Conservation (phyloP, 2,888 invertebrate species). For the Tyria jacobaeae region DNA sequence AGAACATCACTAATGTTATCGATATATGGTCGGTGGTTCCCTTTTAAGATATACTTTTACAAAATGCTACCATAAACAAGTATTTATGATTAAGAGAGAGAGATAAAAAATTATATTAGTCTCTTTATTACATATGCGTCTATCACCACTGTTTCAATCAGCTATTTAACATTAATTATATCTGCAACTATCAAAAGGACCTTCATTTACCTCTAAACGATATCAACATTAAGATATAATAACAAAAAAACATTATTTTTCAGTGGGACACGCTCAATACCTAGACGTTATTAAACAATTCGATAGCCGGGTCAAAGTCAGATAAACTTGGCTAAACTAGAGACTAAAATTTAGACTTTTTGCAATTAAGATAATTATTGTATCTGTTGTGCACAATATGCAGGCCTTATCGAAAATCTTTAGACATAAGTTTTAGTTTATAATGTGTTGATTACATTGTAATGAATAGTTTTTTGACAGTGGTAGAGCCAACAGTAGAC, state of each 20-base stretch:
- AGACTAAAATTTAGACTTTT: slow-evolving; percentile 70
- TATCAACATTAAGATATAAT: slow-evolving; percentile 21
- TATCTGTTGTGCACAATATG: slow-evolving; percentile 37
- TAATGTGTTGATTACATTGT: neutral
- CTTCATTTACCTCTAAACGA: slow-evolving; percentile 21
- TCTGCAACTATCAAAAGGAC: slow-evolving; percentile 30
- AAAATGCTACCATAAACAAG: too few relatives aligned
- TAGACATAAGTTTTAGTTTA: neutral
- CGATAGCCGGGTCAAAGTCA: slow-evolving; percentile 56
- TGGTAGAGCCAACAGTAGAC: too few relatives aligned
- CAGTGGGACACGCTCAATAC: slow-evolving; percentile 4
- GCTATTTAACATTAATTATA: neutral
- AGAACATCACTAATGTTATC: too few relatives aligned
- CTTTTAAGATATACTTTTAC: too few relatives aligned
- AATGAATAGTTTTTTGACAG: too few relatives aligned
- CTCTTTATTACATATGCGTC: neutral
- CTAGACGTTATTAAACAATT: slow-evolving; percentile 24
- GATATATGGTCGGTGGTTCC: too few relatives aligned
- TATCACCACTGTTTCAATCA: neutral
- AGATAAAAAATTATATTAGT: too few relatives aligned
- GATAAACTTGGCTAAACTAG: slow-evolving; percentile 33
- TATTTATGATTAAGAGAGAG: too few relatives aligned
- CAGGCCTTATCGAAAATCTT: slow-evolving; percentile 8
- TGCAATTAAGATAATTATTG: slow-evolving; percentile 44
- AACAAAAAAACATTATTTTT: slow-evolving; percentile 27